Evolutionary conservation across 2,888 invertebrate species (phyloP), one percentile per base, ranked within the genome.

Genomic region (Holacanthella duospinosa): DNA sequence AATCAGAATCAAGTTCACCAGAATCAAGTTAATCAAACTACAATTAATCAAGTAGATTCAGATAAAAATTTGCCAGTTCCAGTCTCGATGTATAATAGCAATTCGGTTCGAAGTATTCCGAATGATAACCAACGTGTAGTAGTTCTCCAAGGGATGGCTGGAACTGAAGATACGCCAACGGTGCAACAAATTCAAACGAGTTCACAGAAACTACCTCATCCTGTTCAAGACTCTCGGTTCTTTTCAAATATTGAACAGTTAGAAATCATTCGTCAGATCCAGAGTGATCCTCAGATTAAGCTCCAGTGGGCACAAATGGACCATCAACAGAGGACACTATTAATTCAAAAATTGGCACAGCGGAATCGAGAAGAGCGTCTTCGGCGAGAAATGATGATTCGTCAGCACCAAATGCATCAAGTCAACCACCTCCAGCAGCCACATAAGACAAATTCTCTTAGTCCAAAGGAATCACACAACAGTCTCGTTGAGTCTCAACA

Each of bases 231-330:
- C 4, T n/a, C 19, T 48, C 48, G 19, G 6, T 21, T 16, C 4
- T 21, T 48, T 4, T 4, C 48, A 48, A 48, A 48, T 21, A 16
- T 21, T n/a, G 67, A 69, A 53, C 71, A 71, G n/a, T n/a, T 69
- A 54, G 73, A 73, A 65, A 71, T 73, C n/a, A 66, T 66, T 36
- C 60, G 67, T 2, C 71, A 73, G 53, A 71, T 71, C 29, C 68
- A 69, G 55, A 65, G 61, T 60, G 71, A 73, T 60, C 71, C 73
- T 1, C 63, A 68, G 36, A 67, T 73, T 25, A 71, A 70, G 54
- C 64, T 66, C n/a, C 69, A 73, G 59, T 73, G 70, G 70, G 63
- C 61, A n/a, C 68, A 67, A 59, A 73, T 73, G 71, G 71, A 73
- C 43, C 65, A 66, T 19, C 59, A 64, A 4, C 71, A 71, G 43